These are phyloP conservation scores for Bellardia pandia DNA, from an alignment of 2,888 invertebrate species.

Conservation along the genomic window DNA sequence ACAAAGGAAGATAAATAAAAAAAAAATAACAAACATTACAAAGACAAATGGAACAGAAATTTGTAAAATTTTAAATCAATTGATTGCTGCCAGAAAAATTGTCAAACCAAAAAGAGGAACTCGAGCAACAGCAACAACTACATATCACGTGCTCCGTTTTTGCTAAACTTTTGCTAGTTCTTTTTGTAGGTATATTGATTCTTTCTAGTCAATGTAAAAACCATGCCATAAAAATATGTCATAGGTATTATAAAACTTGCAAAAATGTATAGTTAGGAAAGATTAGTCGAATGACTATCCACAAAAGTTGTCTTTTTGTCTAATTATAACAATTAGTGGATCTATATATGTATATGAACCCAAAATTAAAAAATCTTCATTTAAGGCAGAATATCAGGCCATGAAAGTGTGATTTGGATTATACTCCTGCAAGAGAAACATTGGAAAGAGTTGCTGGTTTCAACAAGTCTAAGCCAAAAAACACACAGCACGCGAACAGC, in stretches of 20 bases:
- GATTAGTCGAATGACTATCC: too few relatives aligned
- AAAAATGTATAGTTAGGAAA: background rate
- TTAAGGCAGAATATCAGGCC: too few relatives aligned
- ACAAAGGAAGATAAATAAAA: constrained; percentile 6
- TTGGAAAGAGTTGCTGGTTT: too few relatives aligned
- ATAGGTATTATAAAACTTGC: background rate
- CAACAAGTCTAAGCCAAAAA: too few relatives aligned
- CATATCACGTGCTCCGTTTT: constrained; percentile 70
- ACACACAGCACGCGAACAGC: too few relatives aligned
- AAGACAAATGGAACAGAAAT: constrained; percentile 55
- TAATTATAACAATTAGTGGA: too few relatives aligned
- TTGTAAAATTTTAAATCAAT: constrained; percentile 55
- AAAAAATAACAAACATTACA: constrained; percentile 6
- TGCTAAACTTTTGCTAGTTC: constrained; percentile 11
- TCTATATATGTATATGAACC: too few relatives aligned
- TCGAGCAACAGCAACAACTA: constrained; percentile 39
- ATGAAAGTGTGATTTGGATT: too few relatives aligned
- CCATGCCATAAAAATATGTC: background rate
- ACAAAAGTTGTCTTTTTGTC: too few relatives aligned
- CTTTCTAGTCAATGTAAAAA: too few relatives aligned
- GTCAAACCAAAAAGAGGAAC: constrained; percentile 32
- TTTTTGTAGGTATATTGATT: background rate
- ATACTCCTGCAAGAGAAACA: too few relatives aligned
- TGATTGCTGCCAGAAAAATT: constrained; percentile 52
- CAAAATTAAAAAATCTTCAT: too few relatives aligned